These are phyloP conservation scores for Drosophila limbata DNA, from an alignment of 2,888 invertebrate species.

Conservation along the genomic window DNA sequence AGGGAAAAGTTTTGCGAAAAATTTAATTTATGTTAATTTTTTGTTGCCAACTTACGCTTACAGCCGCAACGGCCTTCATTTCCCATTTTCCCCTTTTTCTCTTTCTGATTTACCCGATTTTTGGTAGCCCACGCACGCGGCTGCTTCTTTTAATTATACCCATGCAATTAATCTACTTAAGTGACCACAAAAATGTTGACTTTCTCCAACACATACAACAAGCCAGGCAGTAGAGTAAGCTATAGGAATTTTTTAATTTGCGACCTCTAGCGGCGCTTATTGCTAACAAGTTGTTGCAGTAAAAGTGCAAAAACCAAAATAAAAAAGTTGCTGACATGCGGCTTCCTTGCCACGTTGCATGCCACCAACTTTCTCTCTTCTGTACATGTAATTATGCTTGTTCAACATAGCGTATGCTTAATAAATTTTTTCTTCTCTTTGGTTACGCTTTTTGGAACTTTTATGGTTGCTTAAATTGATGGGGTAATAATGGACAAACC, in stretches of 20 bases:
- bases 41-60: conserved; percentile 38
- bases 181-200: conserved; percentile 81
- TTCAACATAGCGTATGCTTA: conserved; percentile 73
- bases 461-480: conserved; percentile 22
- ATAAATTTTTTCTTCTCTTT: conserved; percentile 39
- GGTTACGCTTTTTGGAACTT: conserved; percentile 18
- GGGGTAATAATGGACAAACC: conserved; percentile 17
- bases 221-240: conserved; percentile 2
- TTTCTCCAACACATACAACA: conserved; percentile 43
- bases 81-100: neutral
- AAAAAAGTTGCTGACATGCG: conserved; percentile 52
- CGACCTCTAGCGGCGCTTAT: conserved; percentile 68
- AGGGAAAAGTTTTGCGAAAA: conserved; percentile 47
- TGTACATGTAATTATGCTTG: conserved; percentile 73
- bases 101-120: conserved; percentile 5
- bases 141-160: conserved; percentile 76
- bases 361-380: conserved; percentile 19
- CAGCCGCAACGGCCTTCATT: neutral
- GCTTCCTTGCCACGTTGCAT: conserved; percentile 39
- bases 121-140: conserved; percentile 38
- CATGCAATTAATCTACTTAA: conserved; percentile 81
- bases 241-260: conserved; percentile 65
- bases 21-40: conserved; percentile 79
- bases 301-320: conserved; percentile 17
- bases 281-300: conserved; percentile 72